A percentile compares a stretch with the other conserved stretches of the same genome.
phyloP scores from a whole-genome alignment of 2,888 invertebrate species.

The Trachelus tabidus region DNA sequence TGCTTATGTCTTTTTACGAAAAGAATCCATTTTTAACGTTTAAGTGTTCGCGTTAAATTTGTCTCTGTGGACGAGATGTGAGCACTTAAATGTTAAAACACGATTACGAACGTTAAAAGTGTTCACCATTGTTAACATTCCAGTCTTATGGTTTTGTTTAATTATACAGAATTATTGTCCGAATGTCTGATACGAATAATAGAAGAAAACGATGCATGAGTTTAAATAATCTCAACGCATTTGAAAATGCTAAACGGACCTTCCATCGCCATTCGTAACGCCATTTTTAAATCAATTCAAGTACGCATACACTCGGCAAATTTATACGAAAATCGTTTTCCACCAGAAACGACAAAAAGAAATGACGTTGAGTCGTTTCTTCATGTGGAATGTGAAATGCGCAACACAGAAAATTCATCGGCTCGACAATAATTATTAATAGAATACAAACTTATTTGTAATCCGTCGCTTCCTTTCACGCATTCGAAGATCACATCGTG shows the following conservation, averaged over 20 bases:
- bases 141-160: no score
- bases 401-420: slow-evolving; percentile 10
- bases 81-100: not conserved
- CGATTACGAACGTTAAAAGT: no score
- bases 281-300: no score
- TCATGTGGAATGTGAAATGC: slow-evolving; percentile 31
- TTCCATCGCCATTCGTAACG: not conserved
- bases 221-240: not conserved
- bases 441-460: not conserved
- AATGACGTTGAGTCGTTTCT: not conserved
- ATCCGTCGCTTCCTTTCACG: not conserved
- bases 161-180: not conserved
- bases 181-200: not conserved
- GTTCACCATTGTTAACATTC: no score
- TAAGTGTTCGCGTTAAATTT: not conserved
- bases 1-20: no score
- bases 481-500: not conserved
- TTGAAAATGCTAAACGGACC: not conserved
- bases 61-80: not conserved
- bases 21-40: not conserved
- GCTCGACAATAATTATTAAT: not conserved
- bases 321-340: not conserved
- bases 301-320: not conserved
- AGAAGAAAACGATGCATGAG: not conserved
- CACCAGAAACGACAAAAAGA: not conserved